Base-by-base conservation (phyloP, 1,140 invertebrate genomes). In the Drosophila nigrodunni region DNA sequence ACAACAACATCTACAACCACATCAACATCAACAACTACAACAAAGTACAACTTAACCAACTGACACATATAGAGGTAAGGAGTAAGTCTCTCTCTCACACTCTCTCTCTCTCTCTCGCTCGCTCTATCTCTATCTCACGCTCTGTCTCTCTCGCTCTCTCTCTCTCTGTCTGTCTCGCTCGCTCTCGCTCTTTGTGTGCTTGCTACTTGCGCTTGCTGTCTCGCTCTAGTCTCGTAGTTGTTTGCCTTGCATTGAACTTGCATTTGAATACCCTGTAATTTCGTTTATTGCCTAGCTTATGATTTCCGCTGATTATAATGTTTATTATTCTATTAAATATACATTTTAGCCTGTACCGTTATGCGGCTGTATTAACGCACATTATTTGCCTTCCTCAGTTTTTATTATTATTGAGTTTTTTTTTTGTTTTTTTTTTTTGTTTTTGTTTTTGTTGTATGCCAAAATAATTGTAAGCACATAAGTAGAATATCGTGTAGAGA, bases 41-140 rank as follows among this genome's bases (percentile, higher is more conserved):
- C 15, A 70, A 66, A 54, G 46, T 52, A 70, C 49, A 44, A 54
- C 60, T 58, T 58, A 30, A 57, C 41, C 69, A 72, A 72, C 71
- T 69, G 73, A 79, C 70, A 88, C 82, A 77, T 74, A 55, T 88
- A 76, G 82, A 86, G 82, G 82, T 86, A 86, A 86, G 82, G 83
- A 79, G 79, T 82, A 82, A 76, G 80, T 82, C 76, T 82, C 55
- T 82, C 71, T 85, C 75, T 50, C 67, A 87, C 47, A 60, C 46
- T 62, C 55, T 64, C 46, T 62, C 7, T 64, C 59, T 39, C n/a
- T 55, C n/a, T 37, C 18, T 46, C 39, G 30, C 58, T 61, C 41
- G 30, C 52, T 64, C 25, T 50, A 34, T 44, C 43, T 43, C 61
- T 44, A 30, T 73, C 39, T 35, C 18, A 60, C 64, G 30, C 37